Conservation (phyloP, 2,888 invertebrate genomes). For the Cheilosia variabilis region DNA sequence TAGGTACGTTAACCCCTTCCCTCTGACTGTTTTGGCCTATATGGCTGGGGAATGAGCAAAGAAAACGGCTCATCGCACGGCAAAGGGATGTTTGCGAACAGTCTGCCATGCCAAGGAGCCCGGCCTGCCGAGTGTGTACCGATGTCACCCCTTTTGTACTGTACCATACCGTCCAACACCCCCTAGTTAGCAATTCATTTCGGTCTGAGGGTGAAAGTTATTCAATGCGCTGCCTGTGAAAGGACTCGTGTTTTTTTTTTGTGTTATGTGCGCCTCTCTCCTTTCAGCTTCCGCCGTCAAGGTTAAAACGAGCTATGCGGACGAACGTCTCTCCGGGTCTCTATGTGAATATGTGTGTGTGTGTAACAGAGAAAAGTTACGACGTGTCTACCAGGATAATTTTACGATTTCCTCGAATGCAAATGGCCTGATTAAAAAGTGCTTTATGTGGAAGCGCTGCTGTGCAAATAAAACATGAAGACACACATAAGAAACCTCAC, state of each 20-base stretch:
- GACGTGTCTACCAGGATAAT: constrained; percentile 83
- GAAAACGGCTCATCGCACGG: constrained; percentile 56
- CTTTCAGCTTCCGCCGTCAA: constrained; percentile 78
- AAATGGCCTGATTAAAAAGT: constrained; percentile 78
- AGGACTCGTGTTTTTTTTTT: constrained; percentile 38
- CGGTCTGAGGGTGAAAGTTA: constrained; percentile 70
- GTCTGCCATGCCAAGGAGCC: constrained; percentile 59
- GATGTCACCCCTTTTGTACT: constrained; percentile 36
- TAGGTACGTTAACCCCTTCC: constrained; percentile 58
- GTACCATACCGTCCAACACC: constrained; percentile 19
- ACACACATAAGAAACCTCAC: constrained; percentile 39
- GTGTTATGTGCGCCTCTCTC: constrained; percentile 29
- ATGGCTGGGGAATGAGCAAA: constrained; percentile 61
- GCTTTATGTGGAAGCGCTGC: constrained; percentile 66
- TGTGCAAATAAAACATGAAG: constrained; percentile 50
- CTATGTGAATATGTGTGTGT: constrained; percentile 7
- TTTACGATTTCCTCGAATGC: constrained; percentile 83
- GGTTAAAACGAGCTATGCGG: constrained; percentile 78
- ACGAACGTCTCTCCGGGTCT: constrained; percentile 12
- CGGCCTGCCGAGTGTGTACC: constrained; percentile 29
- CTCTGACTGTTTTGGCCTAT: constrained; percentile 10
- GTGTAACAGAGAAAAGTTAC: constrained; percentile 78
- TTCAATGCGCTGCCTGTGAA: constrained; percentile 49
- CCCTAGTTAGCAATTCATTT: constrained; percentile 59
- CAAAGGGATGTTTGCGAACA: constrained; percentile 74